These are phyloP conservation scores for Vanessa tameamea DNA, from an alignment of 1,140 invertebrate species.

Conservation along the genomic window DNA sequence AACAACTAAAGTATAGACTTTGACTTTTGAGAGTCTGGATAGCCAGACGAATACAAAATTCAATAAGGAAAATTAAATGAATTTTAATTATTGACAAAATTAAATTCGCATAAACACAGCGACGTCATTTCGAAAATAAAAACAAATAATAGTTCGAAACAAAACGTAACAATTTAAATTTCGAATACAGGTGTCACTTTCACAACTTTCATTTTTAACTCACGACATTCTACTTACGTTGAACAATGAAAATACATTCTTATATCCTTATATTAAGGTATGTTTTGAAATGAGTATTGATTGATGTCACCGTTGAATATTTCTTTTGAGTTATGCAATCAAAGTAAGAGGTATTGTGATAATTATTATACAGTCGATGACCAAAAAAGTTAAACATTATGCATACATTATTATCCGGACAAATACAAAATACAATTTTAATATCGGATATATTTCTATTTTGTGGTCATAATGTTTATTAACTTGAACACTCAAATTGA, in stretches of 20 bases:
- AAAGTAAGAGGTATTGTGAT: slow-evolving; percentile 31
- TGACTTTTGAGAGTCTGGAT: no score
- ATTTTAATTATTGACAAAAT: no score
- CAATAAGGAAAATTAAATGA: no score
- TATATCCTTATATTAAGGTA: neutral
- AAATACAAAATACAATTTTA: no score
- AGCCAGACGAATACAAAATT: no score
- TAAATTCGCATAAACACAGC: no score
- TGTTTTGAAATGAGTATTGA: neutral
- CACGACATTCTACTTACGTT: slow-evolving; percentile 25
- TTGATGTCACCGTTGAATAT: slow-evolving; percentile 30
- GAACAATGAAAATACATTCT: slow-evolving; percentile 15
- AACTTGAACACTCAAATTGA: no score
- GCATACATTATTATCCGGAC: no score
- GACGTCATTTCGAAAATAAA: neutral
- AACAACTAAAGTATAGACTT: no score
- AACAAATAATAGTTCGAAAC: neutral
- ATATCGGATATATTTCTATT: no score
- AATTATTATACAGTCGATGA: slow-evolving; percentile 30
- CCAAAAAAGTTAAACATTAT: neutral
- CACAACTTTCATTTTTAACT: slow-evolving; percentile 37
- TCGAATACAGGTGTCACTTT: slow-evolving; percentile 23
- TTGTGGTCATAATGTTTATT: no score
- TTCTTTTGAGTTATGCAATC: slow-evolving; percentile 30
- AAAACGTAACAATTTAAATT: slow-evolving; percentile 15